phyloP scores from a whole-genome alignment of 92 coral and sea anemone genomes.

The Bergia sp. region DNA sequence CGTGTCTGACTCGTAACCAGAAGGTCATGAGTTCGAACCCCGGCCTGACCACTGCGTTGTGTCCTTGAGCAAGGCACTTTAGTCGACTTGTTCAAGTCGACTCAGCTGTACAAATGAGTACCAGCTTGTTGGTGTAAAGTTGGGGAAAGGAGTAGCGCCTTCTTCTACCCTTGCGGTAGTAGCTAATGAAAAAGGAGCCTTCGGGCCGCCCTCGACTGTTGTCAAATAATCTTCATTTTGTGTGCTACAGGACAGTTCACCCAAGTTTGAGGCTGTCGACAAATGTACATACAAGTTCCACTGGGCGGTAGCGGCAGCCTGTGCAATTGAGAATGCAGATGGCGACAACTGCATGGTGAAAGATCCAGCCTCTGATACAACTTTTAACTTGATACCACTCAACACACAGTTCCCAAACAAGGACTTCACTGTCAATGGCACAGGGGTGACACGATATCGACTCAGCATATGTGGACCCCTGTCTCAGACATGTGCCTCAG shows the following conservation, averaged over 20 bases:
- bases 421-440: conserved; percentile 30
- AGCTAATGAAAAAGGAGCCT: too few relatives aligned
- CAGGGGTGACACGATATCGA: conserved; percentile 46
- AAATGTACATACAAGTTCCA: conserved; percentile 68
- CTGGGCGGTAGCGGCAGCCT: conserved; percentile 89
- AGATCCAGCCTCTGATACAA: conserved; percentile 74
- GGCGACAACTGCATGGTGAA: conserved; percentile 71
- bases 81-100: too few relatives aligned
- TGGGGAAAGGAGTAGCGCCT: too few relatives aligned
- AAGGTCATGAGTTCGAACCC: too few relatives aligned
- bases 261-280: conserved; percentile 49
- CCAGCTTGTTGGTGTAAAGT: too few relatives aligned
- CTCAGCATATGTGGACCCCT: conserved; percentile 73
- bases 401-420: conserved; percentile 27
- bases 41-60: too few relatives aligned
- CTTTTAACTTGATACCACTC: conserved; percentile 73
- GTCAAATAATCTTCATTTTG: not conserved
- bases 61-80: too few relatives aligned
- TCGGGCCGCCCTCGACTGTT: too few relatives aligned
- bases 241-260: conserved; percentile 61
- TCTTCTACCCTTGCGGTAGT: too few relatives aligned
- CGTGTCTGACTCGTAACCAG: too few relatives aligned
- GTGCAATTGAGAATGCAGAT: conserved; percentile 64
- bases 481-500: conserved; percentile 12
- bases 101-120: too few relatives aligned